These are phyloP conservation scores for Drosophila tropicalis DNA, from an alignment of 1,140 invertebrate species.

Conservation along the genomic window DNA sequence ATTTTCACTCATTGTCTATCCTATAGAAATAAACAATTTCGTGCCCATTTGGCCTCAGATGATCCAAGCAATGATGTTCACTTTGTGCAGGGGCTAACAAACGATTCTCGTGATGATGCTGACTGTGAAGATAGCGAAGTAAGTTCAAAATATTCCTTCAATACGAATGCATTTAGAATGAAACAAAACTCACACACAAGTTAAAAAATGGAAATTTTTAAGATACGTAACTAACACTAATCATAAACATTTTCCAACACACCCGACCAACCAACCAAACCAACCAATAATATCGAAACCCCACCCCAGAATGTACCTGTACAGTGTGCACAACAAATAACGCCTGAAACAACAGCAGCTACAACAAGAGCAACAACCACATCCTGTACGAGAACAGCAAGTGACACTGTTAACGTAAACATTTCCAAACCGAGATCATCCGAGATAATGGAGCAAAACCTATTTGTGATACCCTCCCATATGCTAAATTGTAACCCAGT, in stretches of 20 bases:
- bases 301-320: constrained; percentile 43
- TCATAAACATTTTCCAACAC: constrained; percentile 68
- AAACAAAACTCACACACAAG: background rate
- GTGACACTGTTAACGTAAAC: constrained; percentile 25
- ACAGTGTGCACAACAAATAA: constrained; percentile 54
- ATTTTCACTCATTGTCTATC: background rate
- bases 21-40: constrained; percentile 89
- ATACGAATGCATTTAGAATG: background rate
- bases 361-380: constrained; percentile 29
- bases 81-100: constrained; percentile 72
- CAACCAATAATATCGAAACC: constrained; percentile 19
- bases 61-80: constrained; percentile 84
- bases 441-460: constrained; percentile 67
- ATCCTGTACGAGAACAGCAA: constrained; percentile 18
- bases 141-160: background rate
- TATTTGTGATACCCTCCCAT: constrained; percentile 71
- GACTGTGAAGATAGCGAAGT: constrained; percentile 80
- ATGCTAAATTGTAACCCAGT: constrained; percentile 56
- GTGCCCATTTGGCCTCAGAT: constrained; percentile 89
- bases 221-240: constrained; percentile 50
- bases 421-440: constrained; percentile 36
- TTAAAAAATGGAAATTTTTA: background rate
- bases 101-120: constrained; percentile 56
- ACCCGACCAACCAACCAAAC: constrained; percentile 30
- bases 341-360: constrained; percentile 39